Evolutionary conservation across 2,888 invertebrate genomes (phyloP), one percentile per base, ranked within the genome.

Genomic region (Drosophila macrothrix): DNA sequence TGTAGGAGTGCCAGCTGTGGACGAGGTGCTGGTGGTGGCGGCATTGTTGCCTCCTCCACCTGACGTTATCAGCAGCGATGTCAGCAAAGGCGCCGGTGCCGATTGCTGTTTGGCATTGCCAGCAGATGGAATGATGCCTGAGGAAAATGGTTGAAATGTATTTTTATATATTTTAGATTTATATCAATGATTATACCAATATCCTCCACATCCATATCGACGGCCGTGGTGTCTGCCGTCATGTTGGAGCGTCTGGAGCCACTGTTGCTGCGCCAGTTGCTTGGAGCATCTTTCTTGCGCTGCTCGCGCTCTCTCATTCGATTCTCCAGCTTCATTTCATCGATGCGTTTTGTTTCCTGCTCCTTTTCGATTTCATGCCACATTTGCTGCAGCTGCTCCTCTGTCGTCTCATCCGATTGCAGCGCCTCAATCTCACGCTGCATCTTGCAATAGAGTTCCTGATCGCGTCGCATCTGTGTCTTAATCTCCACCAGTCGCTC

Each of bases 401-500:
- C 97, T 0, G 95, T 94, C 2, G 96, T 94, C 0, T 94, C 90
- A 0, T 93, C 93, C 59, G 94, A 94, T 5, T 94, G 93, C 0
- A 94, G 91, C 59, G 94, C 94, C 0, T 93, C 90, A 54, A 95
- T 93, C 82, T 95, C 95, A 1, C 92, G 94, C 93, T 96, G 96
- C 0, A 97, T 89, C 79, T 95, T 95, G 63, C 95, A 94, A 93
- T 97, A 97, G 75, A 96, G 96, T 41, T 96, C 95, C 78, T 96
- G 96, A 92, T 97, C 96, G 63, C 96, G 96, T 0, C 95, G 94
- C 43, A 98, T 93, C 0, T 95, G 94, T 69, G 95, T 95, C 82
- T 96, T 96, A 35, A 98, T 94, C 91, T 98, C 98, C 0, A 95
- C 94, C 56, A 97, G 95, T 6, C 98, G 94, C 74, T 98, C 98